Evolutionary conservation across 2,113 vertebrate genomes (phyloP).

Genomic region (Neomonachus schauinslandi): DNA sequence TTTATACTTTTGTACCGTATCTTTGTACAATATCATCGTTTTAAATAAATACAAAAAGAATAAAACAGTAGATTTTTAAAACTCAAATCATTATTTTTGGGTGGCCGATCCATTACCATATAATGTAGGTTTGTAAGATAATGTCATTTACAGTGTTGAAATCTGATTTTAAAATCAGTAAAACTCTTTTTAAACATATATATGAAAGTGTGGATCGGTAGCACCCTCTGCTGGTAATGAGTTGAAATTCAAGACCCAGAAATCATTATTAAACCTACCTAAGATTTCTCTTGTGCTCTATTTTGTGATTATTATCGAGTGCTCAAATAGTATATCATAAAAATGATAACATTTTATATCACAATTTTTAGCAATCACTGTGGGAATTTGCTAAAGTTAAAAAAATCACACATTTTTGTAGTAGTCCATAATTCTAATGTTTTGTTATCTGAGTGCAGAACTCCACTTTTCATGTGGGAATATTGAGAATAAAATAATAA

Average conservation of each 20-base stretch:
- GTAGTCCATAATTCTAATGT: background rate
- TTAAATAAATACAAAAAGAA: background rate
- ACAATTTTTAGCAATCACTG: background rate
- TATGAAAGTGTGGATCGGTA: background rate
- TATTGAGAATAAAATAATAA: background rate
- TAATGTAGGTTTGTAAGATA: background rate
- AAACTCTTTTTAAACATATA: accelerated
- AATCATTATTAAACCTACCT: background rate
- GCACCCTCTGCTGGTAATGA: constrained; percentile 68
- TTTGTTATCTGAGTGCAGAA: background rate
- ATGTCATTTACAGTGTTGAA: background rate
- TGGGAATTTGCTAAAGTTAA: background rate
- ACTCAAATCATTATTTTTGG: background rate
- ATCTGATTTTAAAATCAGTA: background rate
- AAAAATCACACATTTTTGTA: background rate
- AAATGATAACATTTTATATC: background rate
- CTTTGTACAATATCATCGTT: background rate
- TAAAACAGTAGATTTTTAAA: background rate
- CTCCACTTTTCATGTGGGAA: background rate
- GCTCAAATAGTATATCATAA: background rate
- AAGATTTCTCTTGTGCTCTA: background rate
- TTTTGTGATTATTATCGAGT: background rate
- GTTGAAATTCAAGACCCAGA: constrained; percentile 2
- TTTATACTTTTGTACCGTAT: background rate
- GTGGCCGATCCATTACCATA: background rate